Base-by-base conservation (phyloP, 2,113 vertebrate genomes). In the Zosterops pallidus region DNA sequence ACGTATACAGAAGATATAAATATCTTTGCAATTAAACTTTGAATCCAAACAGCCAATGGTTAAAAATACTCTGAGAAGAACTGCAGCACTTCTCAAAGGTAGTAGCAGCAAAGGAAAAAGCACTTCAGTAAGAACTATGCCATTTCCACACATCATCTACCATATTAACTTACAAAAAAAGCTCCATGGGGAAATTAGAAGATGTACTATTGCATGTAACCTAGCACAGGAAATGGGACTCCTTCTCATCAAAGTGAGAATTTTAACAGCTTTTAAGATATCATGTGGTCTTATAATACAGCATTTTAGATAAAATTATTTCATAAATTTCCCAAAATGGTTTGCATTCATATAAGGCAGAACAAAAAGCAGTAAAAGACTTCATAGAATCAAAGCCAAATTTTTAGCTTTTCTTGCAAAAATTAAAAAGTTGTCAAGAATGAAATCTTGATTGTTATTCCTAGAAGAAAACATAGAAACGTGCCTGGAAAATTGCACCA, bases 391-490 rank as follows among this genome's bases (percentile, higher is more conserved):
- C 59, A 88, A 95, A 97, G 84, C 81, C 81, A 92, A 89, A n/a
- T 77, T 80, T 93, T 96, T 91, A 92, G 75, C 87, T 95, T 94
- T 56, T 90, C 85, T 97, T 97, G 96, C 76, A 97, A 96, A 95
- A 96, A 75, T 69, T 94, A 69, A 91, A 91, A 97, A 97, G 91
- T 79, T 75, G 74, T 97, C 94, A 95, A 95, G 96, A 93, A 80
- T 53, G 83, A 95, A 95, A 93, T 86, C 92, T 93, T 89, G 89
- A 78, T 95, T 92, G 85, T 88, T 95, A 82, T 83, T 95, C 94
- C 88, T 87, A 82, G 92, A 95, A 95, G 92, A 95, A 95, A 97
- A 92, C 91, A 92, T 70, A 97, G 92, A 97, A 96, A 97, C 35
- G 42, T 97, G 96, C 93, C 87, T 95, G 90, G 92, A 97, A 95